Percentiles rank a stretch among this genome's conserved stretches.
Evolutionary conservation across 1,140 invertebrate genomes (phyloP).

Genomic region (Temnothorax curvispinosus): DNA sequence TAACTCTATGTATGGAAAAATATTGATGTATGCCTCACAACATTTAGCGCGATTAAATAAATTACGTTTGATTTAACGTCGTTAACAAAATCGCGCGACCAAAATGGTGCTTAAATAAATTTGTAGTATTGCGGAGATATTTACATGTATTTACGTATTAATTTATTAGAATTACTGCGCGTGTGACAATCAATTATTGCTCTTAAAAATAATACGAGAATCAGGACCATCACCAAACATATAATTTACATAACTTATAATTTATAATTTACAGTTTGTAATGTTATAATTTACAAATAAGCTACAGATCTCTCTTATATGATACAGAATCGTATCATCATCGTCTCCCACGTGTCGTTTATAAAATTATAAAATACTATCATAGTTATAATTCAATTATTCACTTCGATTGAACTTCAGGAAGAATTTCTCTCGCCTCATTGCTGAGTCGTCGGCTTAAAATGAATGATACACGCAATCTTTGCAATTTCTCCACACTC

Average conservation of each 20-base stretch:
- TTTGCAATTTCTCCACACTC: constrained; percentile 31
- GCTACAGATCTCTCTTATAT: constrained; percentile 4
- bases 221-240: constrained; percentile 9
- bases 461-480: constrained; percentile 17
- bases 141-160: constrained; percentile 12
- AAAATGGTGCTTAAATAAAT: constrained; percentile 8
- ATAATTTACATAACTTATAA: constrained; percentile 23
- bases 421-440: constrained; percentile 15
- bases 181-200: background rate
- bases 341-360: background rate
- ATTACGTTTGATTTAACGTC: background rate
- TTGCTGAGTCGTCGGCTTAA: constrained; percentile 38
- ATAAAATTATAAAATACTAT: constrained; percentile 32
- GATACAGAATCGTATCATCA: constrained; percentile 12
- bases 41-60: constrained; percentile 14
- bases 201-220: constrained; percentile 30
- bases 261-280: constrained; percentile 5
- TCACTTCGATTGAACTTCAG: constrained; percentile 36
- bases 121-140: constrained; percentile 23
- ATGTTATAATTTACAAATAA: constrained; percentile 14
- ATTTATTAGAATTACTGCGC: constrained; percentile 9
- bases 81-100: background rate
- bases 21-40: background rate
- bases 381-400: background rate
- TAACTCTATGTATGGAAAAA: background rate